Percentiles rank a stretch among this genome's conserved stretches.
Evolutionary conservation across 2,888 invertebrate genomes (phyloP).

Genomic region (Hirtodrosophila confusa): DNA sequence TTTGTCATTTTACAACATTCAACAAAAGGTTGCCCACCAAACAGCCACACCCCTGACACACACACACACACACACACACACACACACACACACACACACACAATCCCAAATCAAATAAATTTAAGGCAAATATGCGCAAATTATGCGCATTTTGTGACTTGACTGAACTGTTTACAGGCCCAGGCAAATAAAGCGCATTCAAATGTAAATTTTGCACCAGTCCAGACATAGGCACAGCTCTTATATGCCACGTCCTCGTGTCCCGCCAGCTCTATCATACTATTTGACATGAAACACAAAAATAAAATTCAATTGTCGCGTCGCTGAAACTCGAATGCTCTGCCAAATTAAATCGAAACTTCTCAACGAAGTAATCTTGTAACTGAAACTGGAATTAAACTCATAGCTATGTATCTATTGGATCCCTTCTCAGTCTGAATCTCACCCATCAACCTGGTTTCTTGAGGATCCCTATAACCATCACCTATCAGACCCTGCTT

Average conservation of each 20-base stretch:
- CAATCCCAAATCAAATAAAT: slow-evolving; percentile 42
- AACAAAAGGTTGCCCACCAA: slow-evolving; percentile 28
- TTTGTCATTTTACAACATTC: slow-evolving; percentile 39
- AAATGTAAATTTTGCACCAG: slow-evolving; percentile 61
- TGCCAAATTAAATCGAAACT: neutral
- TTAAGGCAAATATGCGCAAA: slow-evolving; percentile 52
- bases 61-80: slow-evolving; percentile 5
- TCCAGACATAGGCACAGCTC: slow-evolving; percentile 7
- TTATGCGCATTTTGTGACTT: slow-evolving; percentile 61
- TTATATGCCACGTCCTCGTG: slow-evolving; percentile 1
- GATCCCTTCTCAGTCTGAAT: too few species aligned
- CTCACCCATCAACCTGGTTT: too few species aligned
- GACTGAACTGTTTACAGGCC: slow-evolving; percentile 48
- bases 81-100: neutral
- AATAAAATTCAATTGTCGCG: slow-evolving; percentile 1
- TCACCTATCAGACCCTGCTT: too few species aligned
- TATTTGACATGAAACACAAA: slow-evolving; percentile 8
- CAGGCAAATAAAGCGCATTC: slow-evolving; percentile 59
- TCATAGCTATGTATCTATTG: too few species aligned
- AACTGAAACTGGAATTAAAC: too few species aligned
- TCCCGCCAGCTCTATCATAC: neutral
- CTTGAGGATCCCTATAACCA: too few species aligned
- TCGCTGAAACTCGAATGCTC: slow-evolving; percentile 11
- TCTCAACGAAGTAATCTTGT: too few species aligned
- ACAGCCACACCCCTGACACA: slow-evolving; percentile 11